These are phyloP conservation scores for Pristionchus mayeri DNA, from an alignment of 2,888 invertebrate genomes.

Conservation along the genomic window DNA sequence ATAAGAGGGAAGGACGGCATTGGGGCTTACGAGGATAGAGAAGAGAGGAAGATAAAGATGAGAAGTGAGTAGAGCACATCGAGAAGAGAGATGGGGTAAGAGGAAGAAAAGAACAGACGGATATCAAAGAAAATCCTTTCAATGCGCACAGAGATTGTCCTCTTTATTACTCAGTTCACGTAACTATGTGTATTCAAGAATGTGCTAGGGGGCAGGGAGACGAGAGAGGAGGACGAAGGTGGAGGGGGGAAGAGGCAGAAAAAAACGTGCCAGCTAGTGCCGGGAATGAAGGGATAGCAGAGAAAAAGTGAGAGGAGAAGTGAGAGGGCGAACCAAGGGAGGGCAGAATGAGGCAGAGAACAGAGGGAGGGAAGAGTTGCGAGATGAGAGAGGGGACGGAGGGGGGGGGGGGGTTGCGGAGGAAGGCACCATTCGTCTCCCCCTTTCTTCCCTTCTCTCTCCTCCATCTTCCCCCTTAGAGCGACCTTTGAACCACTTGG, in stretches of 20 bases:
- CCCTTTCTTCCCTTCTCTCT: constrained; percentile 4
- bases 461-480: constrained; percentile 13
- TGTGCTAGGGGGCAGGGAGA: not conserved
- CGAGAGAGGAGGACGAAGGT: not conserved
- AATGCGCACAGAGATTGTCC: not conserved
- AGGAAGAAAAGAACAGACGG: not conserved
- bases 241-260: constrained; percentile 6
- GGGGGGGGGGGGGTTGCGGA: not conserved
- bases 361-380: constrained; percentile 7
- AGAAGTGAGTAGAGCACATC: constrained; percentile 6
- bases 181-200: constrained; percentile 46
- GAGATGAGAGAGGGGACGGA: not conserved
- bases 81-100: not conserved
- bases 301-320: constrained; percentile 39
- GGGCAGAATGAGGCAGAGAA: constrained; percentile 33
- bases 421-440: constrained; percentile 46
- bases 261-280: constrained; percentile 50
- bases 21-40: not conserved
- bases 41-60: constrained; percentile 11
- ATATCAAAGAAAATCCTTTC: not conserved
- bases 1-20: constrained; percentile 31
- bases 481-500: constrained; percentile 47
- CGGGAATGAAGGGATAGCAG: constrained; percentile 40
- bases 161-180: not conserved
- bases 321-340: constrained; percentile 49